Base-by-base conservation (phyloP, 2,797 vertebrate genomes). In the Crocidura indochinensis region DNA sequence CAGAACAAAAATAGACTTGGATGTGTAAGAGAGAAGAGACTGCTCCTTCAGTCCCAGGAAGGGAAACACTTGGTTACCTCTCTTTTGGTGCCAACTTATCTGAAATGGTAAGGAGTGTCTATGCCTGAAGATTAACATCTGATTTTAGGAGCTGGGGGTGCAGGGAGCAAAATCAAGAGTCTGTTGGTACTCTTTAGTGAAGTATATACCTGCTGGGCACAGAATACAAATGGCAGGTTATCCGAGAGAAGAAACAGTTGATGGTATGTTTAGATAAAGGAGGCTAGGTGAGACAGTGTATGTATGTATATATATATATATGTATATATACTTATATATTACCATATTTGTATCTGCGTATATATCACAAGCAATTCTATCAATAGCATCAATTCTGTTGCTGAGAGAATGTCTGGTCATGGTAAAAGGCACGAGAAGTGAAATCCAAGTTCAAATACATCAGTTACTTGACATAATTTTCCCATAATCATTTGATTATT, bases 1-100 rank as follows among this genome's bases (percentile, higher is more conserved):
- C 65, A 69, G 65, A 74, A 38, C 69, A 77, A 64, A 95, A 92
- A 86, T 56, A 85, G 84, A 88, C 64, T 74, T 80, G 71, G 84
- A 91, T 24, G 64, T 44, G 78, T 46, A 64, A 49, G 69, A 91
- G 7, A 49, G 20, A 15, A 64, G 74, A 88, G 38, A 85, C 10
- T 56, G 82, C 91, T 93, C 72, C 83, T 75, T 92, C 65, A 74
- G 68, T 51, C 46, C 26, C 72, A 76, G n/a, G 53, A 74, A 79
- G 29, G n/a, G 29, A 62, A 79, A 79, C 6, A 38, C 38, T 53
- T 20, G 38, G 64, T 72, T 46, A 87, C 44, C 71, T 86, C 75
- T 67, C 56, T 65, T 84, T 15, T 8, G 7, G 51, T 79, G 75
- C 5, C 20, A 47, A 53, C 67, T 51, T 91, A 44, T n/a, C 80